phyloP scores from a whole-genome alignment of 1,140 invertebrate genomes.

The Himalopsyche phryganea region DNA sequence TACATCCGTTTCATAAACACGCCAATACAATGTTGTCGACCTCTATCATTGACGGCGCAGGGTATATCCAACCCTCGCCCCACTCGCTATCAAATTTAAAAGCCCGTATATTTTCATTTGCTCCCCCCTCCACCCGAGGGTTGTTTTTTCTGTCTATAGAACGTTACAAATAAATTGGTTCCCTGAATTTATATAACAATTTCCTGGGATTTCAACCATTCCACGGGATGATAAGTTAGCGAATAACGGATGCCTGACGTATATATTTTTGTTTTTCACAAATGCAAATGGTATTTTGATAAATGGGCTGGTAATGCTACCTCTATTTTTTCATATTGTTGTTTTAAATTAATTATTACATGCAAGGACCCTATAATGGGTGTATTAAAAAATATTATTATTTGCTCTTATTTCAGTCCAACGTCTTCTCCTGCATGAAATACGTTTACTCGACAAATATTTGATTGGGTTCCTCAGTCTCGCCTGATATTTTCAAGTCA shows the following conservation, averaged over 20 bases:
- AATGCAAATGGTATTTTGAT: too few relatives aligned
- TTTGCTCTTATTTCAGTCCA: too few relatives aligned
- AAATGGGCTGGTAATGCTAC: too few relatives aligned
- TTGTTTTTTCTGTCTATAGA: constrained; percentile 20
- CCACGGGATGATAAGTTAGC: constrained; percentile 11
- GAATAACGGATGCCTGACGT: constrained; percentile 1
- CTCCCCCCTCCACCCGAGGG: constrained; percentile 12
- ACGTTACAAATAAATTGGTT: constrained; percentile 26
- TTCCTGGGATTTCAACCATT: constrained; percentile 24
- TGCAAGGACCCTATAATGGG: too few relatives aligned
- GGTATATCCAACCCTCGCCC: constrained; percentile 5
- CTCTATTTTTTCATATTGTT: too few relatives aligned
- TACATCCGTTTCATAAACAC: too few relatives aligned
- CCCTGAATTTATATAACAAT: constrained; percentile 30
- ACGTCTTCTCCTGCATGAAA: too few relatives aligned
- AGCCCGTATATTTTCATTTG: constrained; percentile 32
- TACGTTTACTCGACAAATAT: too few relatives aligned
- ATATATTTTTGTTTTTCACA: not conserved
- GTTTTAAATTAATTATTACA: too few relatives aligned
- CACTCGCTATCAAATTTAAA: constrained; percentile 30
- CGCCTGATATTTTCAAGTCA: too few relatives aligned
- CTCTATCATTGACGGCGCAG: constrained; percentile 1
- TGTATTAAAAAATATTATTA: too few relatives aligned
- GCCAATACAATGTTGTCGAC: constrained; percentile 7
- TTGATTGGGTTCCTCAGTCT: too few relatives aligned